These are phyloP conservation scores for Philereme vetulata DNA, from an alignment of 2,888 invertebrate species.

Conservation along the genomic window DNA sequence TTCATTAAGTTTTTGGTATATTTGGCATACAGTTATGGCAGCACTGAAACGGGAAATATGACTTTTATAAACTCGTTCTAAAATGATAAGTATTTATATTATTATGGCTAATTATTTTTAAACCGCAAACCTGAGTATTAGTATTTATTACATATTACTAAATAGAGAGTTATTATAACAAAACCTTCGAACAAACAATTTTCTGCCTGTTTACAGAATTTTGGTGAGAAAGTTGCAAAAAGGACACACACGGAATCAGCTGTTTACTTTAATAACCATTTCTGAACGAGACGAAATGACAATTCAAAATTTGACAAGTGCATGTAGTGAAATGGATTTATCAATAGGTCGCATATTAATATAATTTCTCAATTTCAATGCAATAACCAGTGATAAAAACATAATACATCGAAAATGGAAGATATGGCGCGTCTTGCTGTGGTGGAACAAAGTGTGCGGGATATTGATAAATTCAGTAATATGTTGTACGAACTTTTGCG, in stretches of 20 bases:
- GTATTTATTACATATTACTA: too few species aligned
- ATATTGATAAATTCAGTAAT: constrained; percentile 59
- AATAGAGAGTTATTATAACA: too few species aligned
- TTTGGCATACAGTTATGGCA: constrained; percentile 10
- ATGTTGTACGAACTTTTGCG: constrained; percentile 63
- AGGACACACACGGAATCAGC: not conserved
- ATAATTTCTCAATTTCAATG: constrained; percentile 30
- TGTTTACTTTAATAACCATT: constrained; percentile 24
- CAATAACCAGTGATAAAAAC: constrained; percentile 32
- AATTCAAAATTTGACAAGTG: constrained; percentile 74
- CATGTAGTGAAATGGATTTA: constrained; percentile 43
- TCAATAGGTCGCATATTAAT: constrained; percentile 41
- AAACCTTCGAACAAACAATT: too few species aligned
- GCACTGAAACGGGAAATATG: constrained; percentile 10
- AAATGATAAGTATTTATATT: not conserved
- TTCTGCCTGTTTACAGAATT: too few species aligned
- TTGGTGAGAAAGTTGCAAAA: too few species aligned
- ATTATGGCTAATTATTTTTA: too few species aligned
- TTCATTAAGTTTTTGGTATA: not conserved
- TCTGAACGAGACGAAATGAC: constrained; percentile 56
- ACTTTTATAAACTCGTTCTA: constrained; percentile 2
- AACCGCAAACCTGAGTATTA: too few species aligned
- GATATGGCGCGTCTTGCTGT: constrained; percentile 75
- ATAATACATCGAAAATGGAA: constrained; percentile 60
- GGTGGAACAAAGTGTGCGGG: constrained; percentile 66